Evolutionary conservation across 2,113 vertebrate species (phyloP).

Genomic region (Barnardius zonarius): DNA sequence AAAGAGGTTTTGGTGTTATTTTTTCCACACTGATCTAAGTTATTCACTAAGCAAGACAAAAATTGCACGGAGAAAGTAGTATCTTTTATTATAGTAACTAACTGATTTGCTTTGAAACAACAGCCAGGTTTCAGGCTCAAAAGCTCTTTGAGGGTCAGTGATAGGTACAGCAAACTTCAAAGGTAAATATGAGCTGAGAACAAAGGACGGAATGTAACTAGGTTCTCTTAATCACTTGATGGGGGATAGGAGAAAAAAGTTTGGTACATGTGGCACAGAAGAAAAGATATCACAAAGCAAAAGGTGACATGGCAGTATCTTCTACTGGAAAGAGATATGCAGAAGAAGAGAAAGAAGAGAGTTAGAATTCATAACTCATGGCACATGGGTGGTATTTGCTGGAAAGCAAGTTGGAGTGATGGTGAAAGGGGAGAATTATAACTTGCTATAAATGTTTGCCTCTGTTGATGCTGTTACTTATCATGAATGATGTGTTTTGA

Average conservation of each 20-base stretch:
- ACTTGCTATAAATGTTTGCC: not conserved
- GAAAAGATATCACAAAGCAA: not conserved
- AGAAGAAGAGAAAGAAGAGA: not conserved
- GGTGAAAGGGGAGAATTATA: not conserved
- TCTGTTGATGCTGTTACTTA: not conserved
- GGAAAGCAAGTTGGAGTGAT: not conserved
- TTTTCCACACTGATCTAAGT: not conserved
- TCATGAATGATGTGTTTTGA: not conserved
- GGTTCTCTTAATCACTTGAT: not conserved
- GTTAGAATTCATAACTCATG: not conserved
- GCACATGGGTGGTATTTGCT: not conserved
- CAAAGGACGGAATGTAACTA: not conserved
- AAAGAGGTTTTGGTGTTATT: not conserved
- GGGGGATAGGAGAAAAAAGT: not conserved
- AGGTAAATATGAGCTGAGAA: not conserved
- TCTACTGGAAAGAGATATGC: not conserved
- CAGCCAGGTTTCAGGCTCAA: not conserved
- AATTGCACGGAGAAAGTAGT: not conserved
- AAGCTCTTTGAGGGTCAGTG: not conserved
- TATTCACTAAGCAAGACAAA: not conserved
- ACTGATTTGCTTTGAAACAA: not conserved
- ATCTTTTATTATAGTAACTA: not conserved
- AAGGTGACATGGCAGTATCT: not conserved
- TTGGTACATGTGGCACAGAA: not conserved
- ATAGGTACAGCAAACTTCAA: not conserved